phyloP scores from a whole-genome alignment of 2,113 vertebrate genomes.

The Drymodes brunneopygia region DNA sequence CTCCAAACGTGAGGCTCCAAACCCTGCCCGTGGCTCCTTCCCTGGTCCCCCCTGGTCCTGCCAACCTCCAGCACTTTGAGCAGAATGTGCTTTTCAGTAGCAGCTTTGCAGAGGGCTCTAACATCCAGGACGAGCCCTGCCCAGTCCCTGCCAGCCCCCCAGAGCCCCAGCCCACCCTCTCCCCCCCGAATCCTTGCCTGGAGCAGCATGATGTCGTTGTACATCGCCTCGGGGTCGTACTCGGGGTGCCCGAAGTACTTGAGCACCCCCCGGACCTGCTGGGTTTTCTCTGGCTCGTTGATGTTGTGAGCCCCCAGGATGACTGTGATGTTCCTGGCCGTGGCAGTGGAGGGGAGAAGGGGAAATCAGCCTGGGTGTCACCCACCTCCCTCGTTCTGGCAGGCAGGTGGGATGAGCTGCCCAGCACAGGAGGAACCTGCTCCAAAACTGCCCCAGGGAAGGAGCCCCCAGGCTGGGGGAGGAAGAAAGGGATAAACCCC shows the following conservation, averaged over 20 bases:
- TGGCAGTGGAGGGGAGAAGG: neutral
- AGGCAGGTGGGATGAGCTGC: neutral
- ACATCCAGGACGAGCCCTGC: rapidly evolving
- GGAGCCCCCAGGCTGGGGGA: neutral
- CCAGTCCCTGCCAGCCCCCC: neutral
- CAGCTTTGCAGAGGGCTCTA: neutral
- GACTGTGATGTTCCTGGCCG: neutral
- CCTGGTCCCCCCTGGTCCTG: neutral
- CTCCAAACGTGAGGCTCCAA: neutral
- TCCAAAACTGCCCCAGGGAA: neutral
- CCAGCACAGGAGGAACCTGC: neutral
- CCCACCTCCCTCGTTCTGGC: neutral
- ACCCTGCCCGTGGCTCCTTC: neutral
- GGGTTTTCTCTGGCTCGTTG: neutral
- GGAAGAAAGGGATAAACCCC: neutral
- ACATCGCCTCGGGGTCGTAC: rapidly evolving
- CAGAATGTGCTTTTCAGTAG: neutral
- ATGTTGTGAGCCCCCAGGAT: conserved; percentile 57
- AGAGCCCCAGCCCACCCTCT: neutral
- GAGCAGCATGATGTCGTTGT: conserved; percentile 48
- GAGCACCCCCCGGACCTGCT: conserved; percentile 34
- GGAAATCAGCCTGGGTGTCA: neutral
- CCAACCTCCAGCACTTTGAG: neutral
- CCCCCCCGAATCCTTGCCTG: neutral
- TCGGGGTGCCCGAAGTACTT: neutral